These are phyloP conservation scores for Pseudochromis fuscus DNA, from an alignment of 2,797 vertebrate genomes.

Conservation along the genomic window DNA sequence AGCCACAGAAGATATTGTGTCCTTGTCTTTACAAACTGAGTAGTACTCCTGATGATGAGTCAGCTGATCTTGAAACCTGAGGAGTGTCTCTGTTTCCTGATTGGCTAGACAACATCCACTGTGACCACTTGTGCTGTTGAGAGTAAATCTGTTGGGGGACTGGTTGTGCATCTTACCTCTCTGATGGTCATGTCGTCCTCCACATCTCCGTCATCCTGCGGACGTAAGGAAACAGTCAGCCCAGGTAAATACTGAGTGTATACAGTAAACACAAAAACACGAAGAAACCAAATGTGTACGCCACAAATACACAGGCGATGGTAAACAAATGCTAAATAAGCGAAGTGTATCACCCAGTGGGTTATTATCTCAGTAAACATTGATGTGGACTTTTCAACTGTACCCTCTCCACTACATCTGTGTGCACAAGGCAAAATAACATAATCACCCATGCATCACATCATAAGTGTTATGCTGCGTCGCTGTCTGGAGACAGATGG, in stretches of 20 bases:
- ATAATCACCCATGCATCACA: constrained; percentile 42
- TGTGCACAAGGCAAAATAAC: constrained; percentile 34
- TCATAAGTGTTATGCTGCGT: constrained; percentile 31
- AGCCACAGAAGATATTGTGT: neutral
- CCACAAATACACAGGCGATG: constrained; percentile 15
- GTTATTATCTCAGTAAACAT: constrained; percentile 21
- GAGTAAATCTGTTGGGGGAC: neutral
- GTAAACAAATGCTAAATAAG: constrained; percentile 19
- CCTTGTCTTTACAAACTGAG: neutral
- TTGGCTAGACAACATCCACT: neutral
- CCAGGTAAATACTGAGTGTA: neutral
- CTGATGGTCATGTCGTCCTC: constrained; percentile 88
- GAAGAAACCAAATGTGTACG: neutral
- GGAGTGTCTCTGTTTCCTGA: too few relatives aligned
- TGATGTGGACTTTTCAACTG: constrained; percentile 20
- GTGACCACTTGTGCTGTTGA: neutral
- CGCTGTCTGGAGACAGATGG: constrained; percentile 50
- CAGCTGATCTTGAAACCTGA: too few relatives aligned
- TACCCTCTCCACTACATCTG: constrained; percentile 5
- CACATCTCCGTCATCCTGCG: constrained; percentile 83
- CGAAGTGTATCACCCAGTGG: neutral
- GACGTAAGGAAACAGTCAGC: constrained; percentile 32
- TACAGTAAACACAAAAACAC: neutral
- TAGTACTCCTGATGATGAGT: too few relatives aligned
- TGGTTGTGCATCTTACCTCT: constrained; percentile 79